A percentile compares a stretch with the other conserved stretches of the same genome.
Evolutionary conservation across 2,888 invertebrate genomes (phyloP).

Genomic region (Gisinianus flammeolus): DNA sequence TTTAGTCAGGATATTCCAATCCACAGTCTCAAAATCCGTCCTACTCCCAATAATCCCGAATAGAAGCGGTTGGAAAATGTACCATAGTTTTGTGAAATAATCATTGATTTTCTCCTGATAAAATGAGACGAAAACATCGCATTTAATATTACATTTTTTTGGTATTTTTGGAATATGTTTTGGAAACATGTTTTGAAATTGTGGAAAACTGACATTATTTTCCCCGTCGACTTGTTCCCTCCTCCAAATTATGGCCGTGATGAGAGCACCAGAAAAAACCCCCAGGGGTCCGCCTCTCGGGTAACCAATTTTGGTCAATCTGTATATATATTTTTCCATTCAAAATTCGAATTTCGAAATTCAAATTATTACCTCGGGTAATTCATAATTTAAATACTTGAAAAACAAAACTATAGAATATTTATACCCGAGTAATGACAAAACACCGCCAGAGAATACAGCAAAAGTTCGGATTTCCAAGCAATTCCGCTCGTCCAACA

Average conservation of each 20-base stretch:
- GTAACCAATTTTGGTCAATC: constrained; percentile 50
- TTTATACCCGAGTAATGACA: constrained; percentile 54
- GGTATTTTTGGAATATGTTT: no score
- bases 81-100: constrained; percentile 48
- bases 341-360: no score
- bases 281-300: constrained; percentile 54
- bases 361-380: no score
- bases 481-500: constrained; percentile 26
- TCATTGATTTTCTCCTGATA: constrained; percentile 43
- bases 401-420: no score
- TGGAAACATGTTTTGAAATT: not conserved
- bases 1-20: constrained; percentile 47
- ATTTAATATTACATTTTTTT: no score
- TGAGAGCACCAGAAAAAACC: constrained; percentile 45
- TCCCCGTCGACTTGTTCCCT: constrained; percentile 40
- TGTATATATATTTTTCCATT: no score
- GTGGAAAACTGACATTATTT: constrained; percentile 46
- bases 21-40: constrained; percentile 47
- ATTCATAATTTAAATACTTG: no score
- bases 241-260: constrained; percentile 46
- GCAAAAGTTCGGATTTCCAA: constrained; percentile 36
- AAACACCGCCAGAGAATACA: constrained; percentile 48
- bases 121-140: not conserved
- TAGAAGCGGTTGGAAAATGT: constrained; percentile 53
- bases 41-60: constrained; percentile 54